Conservation (phyloP, 2,888 invertebrate genomes). For the Sipha maydis region DNA sequence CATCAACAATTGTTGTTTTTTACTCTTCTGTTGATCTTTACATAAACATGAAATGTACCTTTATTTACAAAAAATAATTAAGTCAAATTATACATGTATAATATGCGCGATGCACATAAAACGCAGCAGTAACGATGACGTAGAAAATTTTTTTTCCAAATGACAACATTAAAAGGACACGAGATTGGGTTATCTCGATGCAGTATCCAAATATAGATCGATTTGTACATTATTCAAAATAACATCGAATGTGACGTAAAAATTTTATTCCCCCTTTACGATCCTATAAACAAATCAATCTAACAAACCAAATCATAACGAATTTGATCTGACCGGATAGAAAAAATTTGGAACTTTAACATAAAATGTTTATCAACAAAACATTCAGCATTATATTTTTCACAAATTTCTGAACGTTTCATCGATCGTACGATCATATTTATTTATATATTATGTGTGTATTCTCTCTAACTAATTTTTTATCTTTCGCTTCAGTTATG, state of each 20-base stretch:
- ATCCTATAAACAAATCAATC: not conserved
- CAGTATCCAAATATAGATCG: not conserved
- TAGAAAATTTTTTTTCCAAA: not conserved
- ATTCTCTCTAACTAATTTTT: not conserved
- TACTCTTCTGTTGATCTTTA: not conserved
- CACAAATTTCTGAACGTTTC: not conserved
- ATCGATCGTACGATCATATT: not conserved
- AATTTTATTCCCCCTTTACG: not conserved
- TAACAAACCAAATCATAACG: not conserved
- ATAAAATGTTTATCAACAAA: not conserved
- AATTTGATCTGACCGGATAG: not conserved
- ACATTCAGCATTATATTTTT: not conserved
- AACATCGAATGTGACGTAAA: not conserved
- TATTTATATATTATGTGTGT: not conserved
- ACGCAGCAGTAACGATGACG: not conserved
- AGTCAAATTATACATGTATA: not conserved
- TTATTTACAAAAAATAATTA: not conserved
- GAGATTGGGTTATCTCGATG: not conserved
- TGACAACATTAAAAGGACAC: not conserved
- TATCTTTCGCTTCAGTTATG: not conserved
- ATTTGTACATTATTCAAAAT: not conserved
- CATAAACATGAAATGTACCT: not conserved
- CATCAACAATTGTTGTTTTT: conserved; percentile 21
- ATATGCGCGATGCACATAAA: not conserved
- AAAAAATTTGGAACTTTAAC: not conserved